Evolutionary conservation across 2,888 invertebrate genomes (phyloP).

Genomic region (Himalopsyche anomala): DNA sequence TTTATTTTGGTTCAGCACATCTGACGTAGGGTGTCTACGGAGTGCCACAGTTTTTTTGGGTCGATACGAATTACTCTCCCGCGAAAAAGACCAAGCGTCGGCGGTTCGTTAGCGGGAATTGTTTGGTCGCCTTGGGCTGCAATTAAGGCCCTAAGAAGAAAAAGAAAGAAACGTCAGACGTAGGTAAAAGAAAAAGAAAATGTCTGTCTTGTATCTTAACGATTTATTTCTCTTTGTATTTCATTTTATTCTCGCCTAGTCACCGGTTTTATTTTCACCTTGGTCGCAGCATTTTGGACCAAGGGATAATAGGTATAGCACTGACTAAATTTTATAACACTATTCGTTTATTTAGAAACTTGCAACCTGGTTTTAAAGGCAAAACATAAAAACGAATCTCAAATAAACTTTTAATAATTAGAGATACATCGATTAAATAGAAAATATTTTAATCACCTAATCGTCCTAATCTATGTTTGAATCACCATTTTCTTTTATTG

Average conservation of each 20-base stretch:
- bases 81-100: slow-evolving; percentile 37
- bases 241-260: slow-evolving; percentile 27
- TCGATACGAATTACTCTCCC: slow-evolving; percentile 42
- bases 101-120: slow-evolving; percentile 42
- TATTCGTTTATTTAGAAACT: no score
- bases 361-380: no score
- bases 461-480: no score
- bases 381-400: no score
- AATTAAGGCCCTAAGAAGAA: slow-evolving; percentile 40
- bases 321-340: no score
- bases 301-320: no score
- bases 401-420: no score
- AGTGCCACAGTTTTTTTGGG: slow-evolving; percentile 35
- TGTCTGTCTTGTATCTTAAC: slow-evolving; percentile 42
- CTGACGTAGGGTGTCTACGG: slow-evolving; percentile 19
- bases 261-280: slow-evolving; percentile 34
- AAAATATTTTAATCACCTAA: no score
- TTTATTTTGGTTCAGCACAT: slow-evolving; percentile 13
- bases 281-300: neutral
- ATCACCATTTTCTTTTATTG: no score
- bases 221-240: slow-evolving; percentile 39
- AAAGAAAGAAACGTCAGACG: slow-evolving; percentile 40
- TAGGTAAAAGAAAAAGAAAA: slow-evolving; percentile 38
- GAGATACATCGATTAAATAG: no score
- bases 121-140: slow-evolving; percentile 43